Conservation (phyloP, 2,888 invertebrate genomes). For the Melieria crassipennis region DNA sequence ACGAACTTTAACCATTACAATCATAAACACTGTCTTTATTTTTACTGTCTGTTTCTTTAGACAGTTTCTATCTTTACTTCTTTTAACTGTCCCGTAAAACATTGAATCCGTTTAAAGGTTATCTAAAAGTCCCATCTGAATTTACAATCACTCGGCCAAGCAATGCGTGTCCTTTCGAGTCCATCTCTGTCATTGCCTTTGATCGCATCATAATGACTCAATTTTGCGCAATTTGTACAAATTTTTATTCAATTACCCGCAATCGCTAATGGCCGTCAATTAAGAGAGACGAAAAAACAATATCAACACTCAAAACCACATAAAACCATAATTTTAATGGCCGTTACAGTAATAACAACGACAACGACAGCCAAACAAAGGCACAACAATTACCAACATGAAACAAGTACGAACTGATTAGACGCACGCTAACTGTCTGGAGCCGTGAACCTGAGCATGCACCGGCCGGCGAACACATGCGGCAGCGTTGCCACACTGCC, state of each 20-base stretch:
- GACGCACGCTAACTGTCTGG: constrained; percentile 19
- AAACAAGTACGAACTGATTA: constrained; percentile 20
- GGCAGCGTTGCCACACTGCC: not conserved
- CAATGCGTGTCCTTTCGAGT: not conserved
- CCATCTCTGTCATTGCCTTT: too few species aligned
- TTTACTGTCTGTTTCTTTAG: too few species aligned
- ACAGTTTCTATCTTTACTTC: too few species aligned
- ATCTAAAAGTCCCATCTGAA: not conserved
- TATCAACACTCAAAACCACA: constrained; percentile 12
- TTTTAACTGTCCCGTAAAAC: too few species aligned
- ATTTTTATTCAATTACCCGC: constrained; percentile 36
- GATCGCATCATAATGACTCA: constrained; percentile 33
- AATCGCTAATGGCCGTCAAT: not conserved
- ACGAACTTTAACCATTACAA: too few species aligned
- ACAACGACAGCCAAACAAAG: constrained; percentile 30
- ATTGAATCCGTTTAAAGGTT: too few species aligned
- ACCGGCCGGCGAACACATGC: not conserved
- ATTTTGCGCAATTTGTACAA: constrained; percentile 33
- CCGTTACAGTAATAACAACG: constrained; percentile 31
- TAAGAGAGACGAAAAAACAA: constrained; percentile 13
- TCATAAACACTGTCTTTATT: too few species aligned
- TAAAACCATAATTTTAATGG: constrained; percentile 38
- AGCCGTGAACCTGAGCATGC: not conserved
- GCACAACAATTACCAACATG: constrained; percentile 10
- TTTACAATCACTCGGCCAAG: not conserved